Evolutionary conservation across 2,797 vertebrate species (phyloP).

Genomic region (Danio jaintianensis): DNA sequence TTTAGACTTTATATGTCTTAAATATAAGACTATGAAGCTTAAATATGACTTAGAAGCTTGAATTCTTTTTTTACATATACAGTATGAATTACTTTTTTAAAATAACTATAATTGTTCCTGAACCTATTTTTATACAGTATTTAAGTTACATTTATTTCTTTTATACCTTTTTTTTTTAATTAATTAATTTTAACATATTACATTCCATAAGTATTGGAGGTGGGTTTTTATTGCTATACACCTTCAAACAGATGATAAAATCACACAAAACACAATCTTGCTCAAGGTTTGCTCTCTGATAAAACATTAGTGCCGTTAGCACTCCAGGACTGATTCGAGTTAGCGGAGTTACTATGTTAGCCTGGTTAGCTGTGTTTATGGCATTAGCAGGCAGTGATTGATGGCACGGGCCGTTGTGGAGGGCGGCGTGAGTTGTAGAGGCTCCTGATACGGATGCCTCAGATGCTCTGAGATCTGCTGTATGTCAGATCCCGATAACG

Average conservation of each 20-base stretch:
- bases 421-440: slow-evolving; percentile 78
- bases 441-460: slow-evolving; percentile 77
- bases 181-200: background rate
- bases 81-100: too few relatives aligned
- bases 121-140: too few relatives aligned
- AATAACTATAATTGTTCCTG: too few relatives aligned
- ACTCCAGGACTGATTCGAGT: background rate
- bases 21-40: too few relatives aligned
- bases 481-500: slow-evolving; percentile 83
- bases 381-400: slow-evolving; percentile 71
- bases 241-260: background rate
- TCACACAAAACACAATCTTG: background rate
- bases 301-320: background rate
- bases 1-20: too few relatives aligned
- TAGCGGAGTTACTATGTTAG: background rate
- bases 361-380: slow-evolving; percentile 36
- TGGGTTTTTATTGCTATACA: too few relatives aligned
- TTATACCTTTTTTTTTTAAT: background rate
- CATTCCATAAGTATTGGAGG: background rate
- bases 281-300: background rate
- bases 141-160: too few relatives aligned
- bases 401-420: slow-evolving; percentile 75
- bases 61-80: too few relatives aligned
- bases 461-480: slow-evolving; percentile 83
- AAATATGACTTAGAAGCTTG: too few relatives aligned